Base-by-base conservation (phyloP, 2,113 vertebrate species). In the Oceanodroma tethys region DNA sequence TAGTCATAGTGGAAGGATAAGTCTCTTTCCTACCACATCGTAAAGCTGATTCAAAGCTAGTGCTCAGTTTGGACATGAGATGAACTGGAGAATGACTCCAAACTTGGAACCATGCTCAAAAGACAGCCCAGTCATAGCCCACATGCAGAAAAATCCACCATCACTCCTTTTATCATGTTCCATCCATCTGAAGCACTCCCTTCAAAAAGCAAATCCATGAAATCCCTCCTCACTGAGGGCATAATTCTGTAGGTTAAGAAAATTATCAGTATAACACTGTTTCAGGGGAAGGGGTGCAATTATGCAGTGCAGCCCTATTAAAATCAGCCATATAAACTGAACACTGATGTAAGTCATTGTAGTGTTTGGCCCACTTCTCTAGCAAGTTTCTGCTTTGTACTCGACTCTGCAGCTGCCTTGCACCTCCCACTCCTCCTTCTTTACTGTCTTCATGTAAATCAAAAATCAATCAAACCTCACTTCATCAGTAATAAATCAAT, bases 401-500 rank as follows among this genome's bases (percentile, higher is more conserved):
- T 76, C 2, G 3, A 53, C 45, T 89, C 67, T 68, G 60, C 70
- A 89, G 48, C 78, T 87, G 78, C 73, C 52, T 85, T 73, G 18
- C 10, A 62, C 71, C 60, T 92, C 78, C 43, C 26, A 67, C n/a
- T 94, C 67, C 59, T 85, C 50, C 47, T 87, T 58, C 65, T 90
- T 86, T 65, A 81, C 73, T 53, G 60, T 72, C 65, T 82, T 75
- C 55, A 36, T 66, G 58, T 85, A 93, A 95, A 95, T 87, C 22
- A 87, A 90, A 68, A 86, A 70, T 68, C 86, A 84, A 91, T 94
- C 93, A 88, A 88, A 59, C 11, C 42, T 82, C n/a, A 17, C 45
- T 91, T 85, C 62, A 74, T 67, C 84, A 80, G 84, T 68, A 91
- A 90, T 58, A 95, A 96, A 95, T 93, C 74, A 96, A 80, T 90